Base-by-base conservation (phyloP, 2,888 invertebrate species). In the Pseudococcus viburni region DNA sequence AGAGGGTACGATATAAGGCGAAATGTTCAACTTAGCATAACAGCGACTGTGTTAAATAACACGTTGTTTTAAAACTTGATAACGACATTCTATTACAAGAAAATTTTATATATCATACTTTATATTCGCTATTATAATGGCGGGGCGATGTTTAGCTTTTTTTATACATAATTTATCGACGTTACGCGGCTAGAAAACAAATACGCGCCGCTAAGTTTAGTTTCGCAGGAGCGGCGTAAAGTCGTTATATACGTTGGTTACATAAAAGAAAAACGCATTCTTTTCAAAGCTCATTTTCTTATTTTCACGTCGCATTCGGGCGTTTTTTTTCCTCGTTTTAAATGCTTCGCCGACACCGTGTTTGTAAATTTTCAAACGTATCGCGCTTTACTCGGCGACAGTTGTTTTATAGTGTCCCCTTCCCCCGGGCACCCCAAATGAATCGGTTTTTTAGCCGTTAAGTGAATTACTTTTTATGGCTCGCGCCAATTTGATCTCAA, bases 21-120 rank as follows among this genome's bases (percentile, higher is more conserved):
- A 83, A 46, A 46, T 83, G 46, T 46, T 73, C n/a, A 83, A 46
- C 80, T 83, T 83, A 83, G 33, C 80, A 46, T 83, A 83, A 46
- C 80, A 42, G 39, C 42, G 46, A 46, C 46, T 64, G 80, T 19
- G 80, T 85, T 85, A 85, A 85, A 85, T 85, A 85, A 85, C 59
- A 55, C 64, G 85, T 85, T 85, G 64, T 85, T 85, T 64, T 59
- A 64, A 85, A 85, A 85, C 59, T 85, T 85, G 85, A 85, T 85
- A 85, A 85, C 85, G 85, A 64, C 85, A 85, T 85, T 85, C 85
- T 59, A 59, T 59, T 59, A 85, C 22, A 39, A 39, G 59, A 85
- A 85, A 55, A 85, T 85, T 85, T 59, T 85, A 59, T 85, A 85
- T 85, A 85, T 85, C 59, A 64, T 85, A 55, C 59, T 85, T 85